A percentile compares a stretch with the other conserved stretches of the same genome.
Conservation (phyloP, 92 coral and sea anemone species). For the Actinostola sp. region DNA sequence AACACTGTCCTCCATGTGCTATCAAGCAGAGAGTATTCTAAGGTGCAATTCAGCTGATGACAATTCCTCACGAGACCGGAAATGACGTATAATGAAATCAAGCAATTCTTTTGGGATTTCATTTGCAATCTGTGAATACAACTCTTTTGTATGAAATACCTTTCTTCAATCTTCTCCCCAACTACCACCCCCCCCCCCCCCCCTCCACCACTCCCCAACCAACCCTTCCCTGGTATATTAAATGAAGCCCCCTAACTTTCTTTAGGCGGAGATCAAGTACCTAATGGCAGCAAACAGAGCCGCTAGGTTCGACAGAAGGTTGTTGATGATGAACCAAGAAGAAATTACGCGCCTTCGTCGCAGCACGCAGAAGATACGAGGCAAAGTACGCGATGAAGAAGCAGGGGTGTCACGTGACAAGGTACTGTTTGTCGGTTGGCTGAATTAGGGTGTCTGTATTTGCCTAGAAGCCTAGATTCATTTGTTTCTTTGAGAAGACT, state of each 20-base stretch:
- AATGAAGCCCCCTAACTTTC: not conserved
- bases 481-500: too few species aligned
- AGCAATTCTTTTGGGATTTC: too few species aligned
- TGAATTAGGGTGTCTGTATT: too few species aligned
- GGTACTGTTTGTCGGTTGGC: too few species aligned
- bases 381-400: constrained; percentile 63
- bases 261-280: constrained; percentile 95
- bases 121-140: too few species aligned
- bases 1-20: too few species aligned
- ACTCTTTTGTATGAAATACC: too few species aligned
- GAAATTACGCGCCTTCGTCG: constrained; percentile 84
- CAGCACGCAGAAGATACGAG: constrained; percentile 84
- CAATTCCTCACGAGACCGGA: too few species aligned
- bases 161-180: too few species aligned
- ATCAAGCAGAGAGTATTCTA: too few species aligned
- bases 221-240: not conserved
- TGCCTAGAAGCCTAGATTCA: not conserved
- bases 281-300: constrained; percentile 94
- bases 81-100: too few species aligned
- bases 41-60: too few species aligned
- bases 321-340: constrained; percentile 90
- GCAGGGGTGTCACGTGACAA: constrained; percentile 32
- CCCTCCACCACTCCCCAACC: not conserved
- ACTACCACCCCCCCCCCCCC: not conserved
- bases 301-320: constrained; percentile 89